Conservation (phyloP, 2,888 invertebrate genomes). For the Corythucha ciliata region DNA sequence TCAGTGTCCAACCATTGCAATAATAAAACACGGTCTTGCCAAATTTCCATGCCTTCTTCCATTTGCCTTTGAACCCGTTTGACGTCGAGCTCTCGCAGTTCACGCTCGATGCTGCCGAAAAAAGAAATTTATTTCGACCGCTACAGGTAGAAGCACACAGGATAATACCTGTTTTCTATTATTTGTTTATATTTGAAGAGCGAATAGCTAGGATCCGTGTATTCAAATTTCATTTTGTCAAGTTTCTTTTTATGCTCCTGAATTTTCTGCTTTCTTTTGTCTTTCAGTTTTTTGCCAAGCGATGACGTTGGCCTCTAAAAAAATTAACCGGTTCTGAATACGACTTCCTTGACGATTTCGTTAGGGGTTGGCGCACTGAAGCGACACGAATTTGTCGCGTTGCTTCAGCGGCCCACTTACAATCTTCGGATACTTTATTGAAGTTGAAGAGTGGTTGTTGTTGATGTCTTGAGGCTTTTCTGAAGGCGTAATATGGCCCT, state of each 20-base stretch:
- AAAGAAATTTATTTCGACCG: slow-evolving; percentile 2
- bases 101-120: slow-evolving; percentile 35
- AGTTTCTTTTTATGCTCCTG: slow-evolving; percentile 20
- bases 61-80: slow-evolving; percentile 40
- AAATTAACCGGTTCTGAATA: too few species aligned
- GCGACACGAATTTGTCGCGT: too few species aligned
- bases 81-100: slow-evolving; percentile 38
- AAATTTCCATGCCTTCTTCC: slow-evolving; percentile 40
- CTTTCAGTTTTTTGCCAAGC: slow-evolving; percentile 9
- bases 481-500: too few species aligned
- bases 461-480: too few species aligned
- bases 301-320: slow-evolving; percentile 12
- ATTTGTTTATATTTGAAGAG: slow-evolving; percentile 30
- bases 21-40: slow-evolving; percentile 41
- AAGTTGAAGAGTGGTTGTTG: too few species aligned
- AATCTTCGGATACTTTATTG: too few species aligned
- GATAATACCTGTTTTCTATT: slow-evolving; percentile 32
- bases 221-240: slow-evolving; percentile 20
- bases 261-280: slow-evolving; percentile 14
- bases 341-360: too few species aligned
- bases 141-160: background rate
- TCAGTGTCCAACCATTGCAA: slow-evolving; percentile 40
- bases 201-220: slow-evolving; percentile 26
- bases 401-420: too few species aligned
- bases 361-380: too few species aligned